A percentile compares a stretch with the other conserved stretches of the same genome.
phyloP scores from a whole-genome alignment of 2,113 vertebrate species.

The Lepus europaeus region DNA sequence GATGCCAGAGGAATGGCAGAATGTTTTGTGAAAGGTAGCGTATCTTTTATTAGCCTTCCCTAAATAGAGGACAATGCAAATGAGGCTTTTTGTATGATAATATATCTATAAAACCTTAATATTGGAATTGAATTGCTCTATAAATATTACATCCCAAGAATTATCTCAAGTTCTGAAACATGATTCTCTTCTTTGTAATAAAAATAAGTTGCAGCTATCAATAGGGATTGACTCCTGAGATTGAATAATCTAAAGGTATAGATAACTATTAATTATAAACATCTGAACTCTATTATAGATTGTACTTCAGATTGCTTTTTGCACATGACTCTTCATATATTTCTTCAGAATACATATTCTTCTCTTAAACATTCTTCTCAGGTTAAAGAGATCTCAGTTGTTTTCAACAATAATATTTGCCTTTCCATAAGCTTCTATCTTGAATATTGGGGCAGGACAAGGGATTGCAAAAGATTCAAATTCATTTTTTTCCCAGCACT shows the following conservation, averaged over 20 bases:
- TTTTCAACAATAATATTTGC: not conserved
- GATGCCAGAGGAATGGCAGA: slow-evolving; percentile 85
- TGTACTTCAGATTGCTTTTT: not conserved
- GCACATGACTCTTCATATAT: not conserved
- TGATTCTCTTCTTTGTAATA: not conserved
- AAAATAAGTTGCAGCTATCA: slow-evolving; percentile 9
- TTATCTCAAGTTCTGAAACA: not conserved
- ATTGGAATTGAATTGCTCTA: not conserved
- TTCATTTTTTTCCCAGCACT: not conserved
- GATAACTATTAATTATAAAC: not conserved
- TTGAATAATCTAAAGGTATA: not conserved
- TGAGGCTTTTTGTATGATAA: not conserved
- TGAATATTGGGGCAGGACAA: not conserved
- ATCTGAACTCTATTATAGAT: not conserved
- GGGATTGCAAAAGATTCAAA: not conserved
- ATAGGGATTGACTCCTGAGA: slow-evolving; percentile 26
- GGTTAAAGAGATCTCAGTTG: not conserved
- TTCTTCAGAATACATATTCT: not conserved
- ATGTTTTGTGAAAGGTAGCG: slow-evolving; percentile 85
- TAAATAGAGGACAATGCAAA: slow-evolving; percentile 72
- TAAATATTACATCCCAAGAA: not conserved
- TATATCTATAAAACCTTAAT: not conserved
- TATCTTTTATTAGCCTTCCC: slow-evolving; percentile 86
- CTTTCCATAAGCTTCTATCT: not conserved
- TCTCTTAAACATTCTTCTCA: slow-evolving; percentile 26